Evolutionary conservation across 1,140 invertebrate genomes (phyloP).

Genomic region (Pseudomyrmex cubaensis): DNA sequence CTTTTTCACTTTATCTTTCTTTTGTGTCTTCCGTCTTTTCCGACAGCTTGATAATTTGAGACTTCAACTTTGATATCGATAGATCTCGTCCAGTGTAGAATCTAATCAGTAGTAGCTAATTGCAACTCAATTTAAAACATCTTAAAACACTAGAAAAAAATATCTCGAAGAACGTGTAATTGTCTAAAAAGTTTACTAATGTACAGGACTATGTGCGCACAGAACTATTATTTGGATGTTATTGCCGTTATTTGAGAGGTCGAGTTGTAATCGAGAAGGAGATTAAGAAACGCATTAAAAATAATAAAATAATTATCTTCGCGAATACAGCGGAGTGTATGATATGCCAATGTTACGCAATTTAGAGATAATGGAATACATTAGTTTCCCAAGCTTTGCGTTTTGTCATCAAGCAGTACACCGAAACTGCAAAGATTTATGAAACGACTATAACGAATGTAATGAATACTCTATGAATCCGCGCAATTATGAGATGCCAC

Average conservation of each 20-base stretch:
- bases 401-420: conserved; percentile 36
- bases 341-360: conserved; percentile 32
- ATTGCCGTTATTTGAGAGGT: neutral
- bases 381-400: conserved; percentile 39
- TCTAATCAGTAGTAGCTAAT: neutral
- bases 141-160: neutral
- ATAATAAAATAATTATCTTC: conserved; percentile 33
- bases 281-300: conserved; percentile 27
- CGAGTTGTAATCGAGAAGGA: neutral
- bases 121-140: no score
- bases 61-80: conserved; percentile 30
- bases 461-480: conserved; percentile 44
- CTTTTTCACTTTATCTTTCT: conserved; percentile 15
- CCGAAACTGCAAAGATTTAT: conserved; percentile 45
- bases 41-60: conserved; percentile 30
- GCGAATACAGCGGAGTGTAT: neutral
- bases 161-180: no score
- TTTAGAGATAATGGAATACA: conserved; percentile 50
- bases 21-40: neutral
- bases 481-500: conserved; percentile 3
- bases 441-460: conserved; percentile 31
- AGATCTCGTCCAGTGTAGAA: conserved; percentile 17
- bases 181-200: neutral
- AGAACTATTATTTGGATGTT: neutral
- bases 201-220: neutral